Percentiles rank a stretch among this genome's conserved stretches.
These are phyloP conservation scores for Phylloscopus trochiloides DNA, from an alignment of 2,113 vertebrate species.

Conservation along the genomic window DNA sequence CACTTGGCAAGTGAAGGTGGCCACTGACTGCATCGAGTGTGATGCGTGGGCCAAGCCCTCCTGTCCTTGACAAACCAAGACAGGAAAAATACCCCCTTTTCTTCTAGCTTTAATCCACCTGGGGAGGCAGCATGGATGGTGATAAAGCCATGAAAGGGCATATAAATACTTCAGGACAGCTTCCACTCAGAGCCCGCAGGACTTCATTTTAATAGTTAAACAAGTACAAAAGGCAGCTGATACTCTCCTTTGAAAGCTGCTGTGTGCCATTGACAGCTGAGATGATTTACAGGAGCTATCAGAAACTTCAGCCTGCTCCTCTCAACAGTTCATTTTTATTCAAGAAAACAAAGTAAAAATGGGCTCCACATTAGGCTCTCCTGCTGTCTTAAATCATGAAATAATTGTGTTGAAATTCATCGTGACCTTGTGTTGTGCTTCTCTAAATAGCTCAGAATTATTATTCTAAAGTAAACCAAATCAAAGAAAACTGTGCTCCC, in stretches of 20 bases:
- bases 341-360: not conserved
- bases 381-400: slow-evolving; percentile 22
- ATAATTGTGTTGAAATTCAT: slow-evolving; percentile 18
- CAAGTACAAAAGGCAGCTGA: not conserved
- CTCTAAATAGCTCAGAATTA: not conserved
- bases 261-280: not conserved
- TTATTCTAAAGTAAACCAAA: not conserved
- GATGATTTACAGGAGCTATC: slow-evolving; percentile 21
- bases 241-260: not conserved
- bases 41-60: not conserved
- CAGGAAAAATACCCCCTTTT: not conserved
- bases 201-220: not conserved
- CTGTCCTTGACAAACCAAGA: not conserved
- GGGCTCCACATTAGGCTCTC: not conserved
- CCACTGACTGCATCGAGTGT: accelerated
- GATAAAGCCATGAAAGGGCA: not conserved
- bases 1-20: not conserved
- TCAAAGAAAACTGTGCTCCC: not conserved
- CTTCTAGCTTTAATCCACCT: not conserved
- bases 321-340: slow-evolving; percentile 22
- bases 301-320: not conserved
- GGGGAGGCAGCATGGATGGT: not conserved
- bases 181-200: not conserved
- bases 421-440: not conserved
- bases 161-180: not conserved